Evolutionary conservation across 2,888 invertebrate genomes (phyloP).

Genomic region (Clostera curtula): DNA sequence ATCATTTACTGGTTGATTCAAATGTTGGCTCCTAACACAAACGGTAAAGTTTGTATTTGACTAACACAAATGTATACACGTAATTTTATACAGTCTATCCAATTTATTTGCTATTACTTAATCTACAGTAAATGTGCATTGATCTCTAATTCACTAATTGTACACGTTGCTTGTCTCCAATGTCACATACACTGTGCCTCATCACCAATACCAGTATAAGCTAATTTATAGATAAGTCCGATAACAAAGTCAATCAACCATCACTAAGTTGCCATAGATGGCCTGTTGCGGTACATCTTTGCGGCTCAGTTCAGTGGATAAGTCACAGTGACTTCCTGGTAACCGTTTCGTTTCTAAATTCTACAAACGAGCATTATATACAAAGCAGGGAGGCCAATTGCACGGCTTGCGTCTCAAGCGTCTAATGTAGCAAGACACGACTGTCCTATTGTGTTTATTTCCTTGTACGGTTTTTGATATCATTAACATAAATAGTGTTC

Average conservation of each 20-base stretch:
- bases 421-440: conserved; percentile 65
- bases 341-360: conserved; percentile 57
- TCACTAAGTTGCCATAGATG: conserved; percentile 48
- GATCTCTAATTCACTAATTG: too few relatives aligned
- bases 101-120: too few relatives aligned
- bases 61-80: conserved; percentile 6
- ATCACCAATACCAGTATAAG: conserved; percentile 28
- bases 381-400: conserved; percentile 65
- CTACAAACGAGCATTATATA: conserved; percentile 69
- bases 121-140: too few relatives aligned
- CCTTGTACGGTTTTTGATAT: conserved; percentile 67
- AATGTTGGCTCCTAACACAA: conserved; percentile 30
- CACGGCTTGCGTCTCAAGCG: conserved; percentile 53
- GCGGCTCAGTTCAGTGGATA: conserved; percentile 47
- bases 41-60: conserved; percentile 23
- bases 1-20: conserved; percentile 29
- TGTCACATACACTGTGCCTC: too few relatives aligned
- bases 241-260: conserved; percentile 55
- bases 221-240: conserved; percentile 41
- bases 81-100: too few relatives aligned
- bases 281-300: conserved; percentile 44
- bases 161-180: too few relatives aligned
- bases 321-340: conserved; percentile 59
- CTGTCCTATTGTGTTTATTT: conserved; percentile 71
- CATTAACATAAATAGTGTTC: conserved; percentile 66